Evolutionary conservation across 2,113 vertebrate species (phyloP), one percentile per base, ranked within the genome.

Genomic region (Perca fluviatilis): DNA sequence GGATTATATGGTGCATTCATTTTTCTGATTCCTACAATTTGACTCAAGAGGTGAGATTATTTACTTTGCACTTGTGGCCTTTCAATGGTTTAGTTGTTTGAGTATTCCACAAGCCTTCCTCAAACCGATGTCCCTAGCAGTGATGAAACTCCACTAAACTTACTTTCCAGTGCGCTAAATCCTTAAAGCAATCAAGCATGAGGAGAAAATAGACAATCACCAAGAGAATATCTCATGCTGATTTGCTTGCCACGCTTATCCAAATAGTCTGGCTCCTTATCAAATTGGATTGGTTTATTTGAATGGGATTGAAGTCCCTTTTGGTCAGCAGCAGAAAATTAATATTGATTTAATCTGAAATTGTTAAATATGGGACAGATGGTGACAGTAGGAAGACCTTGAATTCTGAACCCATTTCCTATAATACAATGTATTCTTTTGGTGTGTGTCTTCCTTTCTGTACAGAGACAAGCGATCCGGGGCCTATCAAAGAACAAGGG

Each of bases 311-410:
- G 79, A 80, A 78, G 79, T 92, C 82, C 82, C 79, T 85, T 93
- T 94, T 90, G 92, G 90, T 90, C 86, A 85, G 82, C 86, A 85
- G 82, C 54, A 27, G 83, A 80, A 83, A 86, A 91, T 94, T 91
- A 91, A 80, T 91, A 90, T 89, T 92, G 92, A 95, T 93, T 91
- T 92, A 90, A 95, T 94, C 90, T 92, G 68, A 93, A 93, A 92
- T 92, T 82, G 89, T 92, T 90, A 90, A 94, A 94, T 92, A 90
- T 79, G 80, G 76, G 80, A 82, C 78, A 88, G 83, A 92, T 87
- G 61, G 86, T 85, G 80, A 84, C 75, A 85, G 81, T 36, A 74
- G 77, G 82, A 92, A 76, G 81, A 86, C 75, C 79, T 92, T 88
- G 88, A 89, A 88, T 91, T 82, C 60, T 47, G 72, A 89, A 87